Evolutionary conservation across 23 tunicate genomes (phyloP).

Genomic region (Ascidia mentula): DNA sequence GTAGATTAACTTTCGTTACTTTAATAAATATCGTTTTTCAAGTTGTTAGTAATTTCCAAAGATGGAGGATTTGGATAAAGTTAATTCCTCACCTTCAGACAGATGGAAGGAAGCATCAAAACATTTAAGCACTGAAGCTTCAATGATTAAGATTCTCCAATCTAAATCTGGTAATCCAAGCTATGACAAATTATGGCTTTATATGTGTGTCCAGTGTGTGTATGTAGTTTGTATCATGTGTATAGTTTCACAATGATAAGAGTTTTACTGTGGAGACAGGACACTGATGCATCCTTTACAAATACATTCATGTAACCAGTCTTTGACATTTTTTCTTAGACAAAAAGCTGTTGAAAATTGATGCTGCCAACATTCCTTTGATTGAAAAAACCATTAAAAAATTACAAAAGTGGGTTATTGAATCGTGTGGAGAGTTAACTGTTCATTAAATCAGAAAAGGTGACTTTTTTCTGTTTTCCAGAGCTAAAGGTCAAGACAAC

Average conservation of each 20-base stretch:
- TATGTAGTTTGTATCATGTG: too few relatives aligned
- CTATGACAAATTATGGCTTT: too few relatives aligned
- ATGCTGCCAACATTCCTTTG: not conserved
- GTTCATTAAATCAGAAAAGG: not conserved
- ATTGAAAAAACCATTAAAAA: not conserved
- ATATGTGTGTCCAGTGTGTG: too few relatives aligned
- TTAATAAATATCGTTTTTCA: too few relatives aligned
- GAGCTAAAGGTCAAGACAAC: slow-evolving; percentile 13
- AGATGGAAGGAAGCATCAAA: not conserved
- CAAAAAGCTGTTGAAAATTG: not conserved
- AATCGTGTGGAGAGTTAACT: too few relatives aligned
- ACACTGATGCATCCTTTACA: too few relatives aligned
- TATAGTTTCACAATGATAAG: too few relatives aligned
- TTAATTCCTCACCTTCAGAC: not conserved
- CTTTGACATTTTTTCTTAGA: not conserved
- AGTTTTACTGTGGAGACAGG: too few relatives aligned
- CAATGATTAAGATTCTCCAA: not conserved
- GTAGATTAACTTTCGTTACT: too few relatives aligned
- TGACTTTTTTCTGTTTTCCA: not conserved
- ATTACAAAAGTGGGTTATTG: not conserved
- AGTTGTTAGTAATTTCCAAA: too few relatives aligned
- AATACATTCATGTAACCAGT: too few relatives aligned
- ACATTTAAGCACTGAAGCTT: not conserved
- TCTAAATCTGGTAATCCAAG: not conserved
- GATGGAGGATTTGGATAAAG: not conserved